phyloP scores from a whole-genome alignment of 2,797 vertebrate species.

The Coregonus suidteri region DNA sequence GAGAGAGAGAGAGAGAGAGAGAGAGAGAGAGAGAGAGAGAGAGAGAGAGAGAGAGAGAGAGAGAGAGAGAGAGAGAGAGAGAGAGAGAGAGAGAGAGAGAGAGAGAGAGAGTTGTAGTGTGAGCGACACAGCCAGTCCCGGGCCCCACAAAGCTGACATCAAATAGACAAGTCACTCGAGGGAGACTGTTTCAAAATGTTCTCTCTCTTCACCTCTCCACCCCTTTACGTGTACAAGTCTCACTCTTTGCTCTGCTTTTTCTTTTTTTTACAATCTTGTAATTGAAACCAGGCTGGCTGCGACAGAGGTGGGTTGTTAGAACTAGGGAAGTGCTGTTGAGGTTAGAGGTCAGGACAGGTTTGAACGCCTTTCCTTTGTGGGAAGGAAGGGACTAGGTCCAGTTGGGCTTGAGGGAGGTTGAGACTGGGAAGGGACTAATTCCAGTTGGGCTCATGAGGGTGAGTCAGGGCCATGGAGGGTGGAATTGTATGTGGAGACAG shows the following conservation, averaged over 20 bases:
- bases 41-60: constrained; percentile 17
- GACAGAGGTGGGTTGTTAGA: constrained; percentile 68
- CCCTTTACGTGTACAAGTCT: constrained; percentile 49
- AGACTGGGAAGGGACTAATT: constrained; percentile 31
- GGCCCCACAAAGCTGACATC: constrained; percentile 51
- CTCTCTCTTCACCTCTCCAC: constrained; percentile 26
- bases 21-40: constrained; percentile 22
- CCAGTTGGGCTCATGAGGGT: constrained; percentile 25
- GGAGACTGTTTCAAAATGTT: constrained; percentile 25
- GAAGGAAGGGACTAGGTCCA: not conserved
- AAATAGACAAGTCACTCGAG: constrained; percentile 52
- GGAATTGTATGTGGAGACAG: constrained; percentile 15
- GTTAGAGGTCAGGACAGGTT: constrained; percentile 59
- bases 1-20: constrained; percentile 11
- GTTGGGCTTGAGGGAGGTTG: not conserved
- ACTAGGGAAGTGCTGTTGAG: constrained; percentile 62
- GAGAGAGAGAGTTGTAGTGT: constrained; percentile 19
- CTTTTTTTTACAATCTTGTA: constrained; percentile 47
- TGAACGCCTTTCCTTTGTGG: constrained; percentile 39
- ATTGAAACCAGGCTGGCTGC: constrained; percentile 66
- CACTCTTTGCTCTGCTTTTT: constrained; percentile 16
- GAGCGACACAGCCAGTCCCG: constrained; percentile 57
- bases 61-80: constrained; percentile 13
- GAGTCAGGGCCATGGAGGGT: constrained; percentile 9
- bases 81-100: constrained; percentile 12